A percentile compares a stretch with the other conserved stretches of the same genome.
Conservation (phyloP, 2,113 vertebrate genomes). For the Leucoraja erinaceus region DNA sequence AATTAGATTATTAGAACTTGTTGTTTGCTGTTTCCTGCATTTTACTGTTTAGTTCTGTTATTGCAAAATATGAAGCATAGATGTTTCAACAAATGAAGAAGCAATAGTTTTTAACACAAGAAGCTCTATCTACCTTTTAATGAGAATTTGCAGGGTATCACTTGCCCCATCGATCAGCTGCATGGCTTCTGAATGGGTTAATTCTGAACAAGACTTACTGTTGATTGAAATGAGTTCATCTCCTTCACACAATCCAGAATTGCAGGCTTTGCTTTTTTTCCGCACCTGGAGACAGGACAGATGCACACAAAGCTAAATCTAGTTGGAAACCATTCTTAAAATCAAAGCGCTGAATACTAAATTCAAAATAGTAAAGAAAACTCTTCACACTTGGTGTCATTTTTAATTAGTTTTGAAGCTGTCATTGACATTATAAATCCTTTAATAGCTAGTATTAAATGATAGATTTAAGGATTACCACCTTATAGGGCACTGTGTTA, state of each 20-base stretch:
- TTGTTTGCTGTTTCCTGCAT: not conserved
- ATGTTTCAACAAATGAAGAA: not conserved
- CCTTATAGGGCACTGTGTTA: not conserved
- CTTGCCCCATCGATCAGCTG: conserved; percentile 69
- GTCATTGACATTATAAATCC: not conserved
- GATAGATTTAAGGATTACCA: not conserved
- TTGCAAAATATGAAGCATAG: not conserved
- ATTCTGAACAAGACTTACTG: conserved; percentile 71
- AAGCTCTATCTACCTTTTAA: conserved; percentile 81
- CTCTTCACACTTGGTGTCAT: not conserved
- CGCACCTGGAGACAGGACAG: conserved; percentile 50
- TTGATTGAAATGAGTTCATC: conserved; percentile 89
- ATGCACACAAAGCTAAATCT: not conserved
- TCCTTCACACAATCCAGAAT: conserved; percentile 72
- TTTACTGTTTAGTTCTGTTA: not conserved
- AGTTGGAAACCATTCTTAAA: not conserved
- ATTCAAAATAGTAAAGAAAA: not conserved
- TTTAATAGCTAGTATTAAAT: not conserved
- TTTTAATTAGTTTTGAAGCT: not conserved
- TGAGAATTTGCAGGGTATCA: conserved; percentile 74
- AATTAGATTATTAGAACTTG: not conserved
- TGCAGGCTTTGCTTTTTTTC: conserved; percentile 63
- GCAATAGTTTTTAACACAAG: not conserved
- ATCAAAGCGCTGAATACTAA: not conserved
- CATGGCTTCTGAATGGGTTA: conserved; percentile 71